Evolutionary conservation across 2,113 vertebrate genomes (phyloP).

Genomic region (Mungos mungo): DNA sequence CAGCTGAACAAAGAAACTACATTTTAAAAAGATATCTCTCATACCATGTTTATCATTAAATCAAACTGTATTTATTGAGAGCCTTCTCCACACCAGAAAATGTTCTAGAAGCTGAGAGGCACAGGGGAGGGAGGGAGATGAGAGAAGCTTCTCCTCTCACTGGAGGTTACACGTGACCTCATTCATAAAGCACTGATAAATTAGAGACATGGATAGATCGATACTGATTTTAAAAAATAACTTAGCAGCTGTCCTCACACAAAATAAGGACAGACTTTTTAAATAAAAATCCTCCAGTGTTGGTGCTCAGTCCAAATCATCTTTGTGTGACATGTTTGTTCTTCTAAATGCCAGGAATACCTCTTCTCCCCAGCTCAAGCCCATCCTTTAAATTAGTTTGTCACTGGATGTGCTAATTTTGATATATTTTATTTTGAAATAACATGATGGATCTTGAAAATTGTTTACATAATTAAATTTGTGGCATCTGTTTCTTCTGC

Average conservation of each 20-base stretch:
- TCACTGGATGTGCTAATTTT: conserved; percentile 39
- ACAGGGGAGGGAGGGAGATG: accelerated
- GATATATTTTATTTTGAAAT: conserved; percentile 55
- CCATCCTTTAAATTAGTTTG: conserved; percentile 39
- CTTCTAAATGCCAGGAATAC: neutral
- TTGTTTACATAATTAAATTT: conserved; percentile 54
- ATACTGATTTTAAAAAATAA: neutral
- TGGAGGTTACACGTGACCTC: accelerated
- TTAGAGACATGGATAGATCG: neutral
- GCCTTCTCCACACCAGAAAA: neutral
- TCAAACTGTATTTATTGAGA: neutral
- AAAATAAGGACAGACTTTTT: neutral
- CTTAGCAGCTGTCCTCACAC: neutral
- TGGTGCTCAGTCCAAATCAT: neutral
- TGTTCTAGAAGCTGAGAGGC: neutral
- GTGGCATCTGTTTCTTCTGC: conserved; percentile 44
- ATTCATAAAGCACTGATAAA: neutral
- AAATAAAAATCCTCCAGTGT: neutral
- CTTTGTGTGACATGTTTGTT: neutral
- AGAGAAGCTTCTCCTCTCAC: neutral
- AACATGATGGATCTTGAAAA: conserved; percentile 27
- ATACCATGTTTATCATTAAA: neutral
- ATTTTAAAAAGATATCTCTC: neutral
- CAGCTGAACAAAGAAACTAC: neutral
- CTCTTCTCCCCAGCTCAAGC: neutral